Percentiles rank a stretch among this genome's conserved stretches.
Conservation (phyloP, 2,888 invertebrate species). For the Lasioglossum leucozonium region DNA sequence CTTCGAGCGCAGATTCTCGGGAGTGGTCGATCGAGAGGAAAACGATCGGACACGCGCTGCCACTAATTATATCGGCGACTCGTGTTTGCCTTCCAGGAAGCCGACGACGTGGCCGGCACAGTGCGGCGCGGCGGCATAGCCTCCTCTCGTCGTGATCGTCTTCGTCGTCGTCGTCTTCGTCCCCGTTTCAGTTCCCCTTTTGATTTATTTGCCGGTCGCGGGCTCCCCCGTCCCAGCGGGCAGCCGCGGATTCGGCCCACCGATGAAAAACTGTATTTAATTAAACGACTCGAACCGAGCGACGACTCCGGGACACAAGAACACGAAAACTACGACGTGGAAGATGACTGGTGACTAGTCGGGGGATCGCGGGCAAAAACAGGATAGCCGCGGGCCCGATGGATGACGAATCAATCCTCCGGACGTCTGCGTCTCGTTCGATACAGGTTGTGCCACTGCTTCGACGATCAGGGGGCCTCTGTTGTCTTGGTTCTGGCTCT, state of each 20-base stretch:
- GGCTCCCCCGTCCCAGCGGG: slow-evolving; percentile 55
- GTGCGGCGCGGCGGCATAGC: slow-evolving; percentile 57
- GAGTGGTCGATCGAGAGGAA: slow-evolving; percentile 40
- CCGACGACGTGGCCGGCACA: slow-evolving; percentile 67
- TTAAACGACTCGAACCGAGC: slow-evolving; percentile 73
- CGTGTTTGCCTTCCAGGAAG: slow-evolving; percentile 81
- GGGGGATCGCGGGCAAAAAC: slow-evolving; percentile 79
- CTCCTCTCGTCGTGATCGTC: slow-evolving; percentile 44
- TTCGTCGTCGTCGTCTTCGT: slow-evolving; percentile 16
- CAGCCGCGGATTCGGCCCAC: slow-evolving; percentile 61
- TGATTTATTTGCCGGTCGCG: slow-evolving; percentile 69
- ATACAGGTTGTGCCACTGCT: slow-evolving; percentile 35
- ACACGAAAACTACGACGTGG: slow-evolving; percentile 69
- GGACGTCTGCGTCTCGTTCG: slow-evolving; percentile 43
- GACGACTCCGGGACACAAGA: slow-evolving; percentile 44
- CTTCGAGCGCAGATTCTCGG: slow-evolving; percentile 25
- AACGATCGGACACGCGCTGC: slow-evolving; percentile 76
- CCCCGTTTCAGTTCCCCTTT: slow-evolving; percentile 47
- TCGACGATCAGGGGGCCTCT: slow-evolving; percentile 10
- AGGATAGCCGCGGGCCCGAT: slow-evolving; percentile 59
- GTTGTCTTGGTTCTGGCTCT: not conserved
- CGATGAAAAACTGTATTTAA: slow-evolving; percentile 81
- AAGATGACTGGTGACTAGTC: slow-evolving; percentile 73
- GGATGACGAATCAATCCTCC: slow-evolving; percentile 75
- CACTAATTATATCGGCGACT: slow-evolving; percentile 81